Conservation (phyloP, 1,140 invertebrate species). For the Nylanderia fulva region DNA sequence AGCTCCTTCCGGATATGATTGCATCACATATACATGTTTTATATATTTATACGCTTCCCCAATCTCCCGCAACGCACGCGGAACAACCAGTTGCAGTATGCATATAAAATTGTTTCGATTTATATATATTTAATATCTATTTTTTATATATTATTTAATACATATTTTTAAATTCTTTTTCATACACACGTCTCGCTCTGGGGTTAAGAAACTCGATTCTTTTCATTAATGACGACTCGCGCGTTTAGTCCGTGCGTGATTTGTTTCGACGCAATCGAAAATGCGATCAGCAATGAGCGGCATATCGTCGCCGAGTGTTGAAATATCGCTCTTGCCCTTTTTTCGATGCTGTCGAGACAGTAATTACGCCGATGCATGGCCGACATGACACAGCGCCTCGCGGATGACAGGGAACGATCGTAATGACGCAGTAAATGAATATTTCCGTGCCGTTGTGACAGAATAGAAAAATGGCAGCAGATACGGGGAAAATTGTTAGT, state of each 20-base stretch:
- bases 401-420: constrained; percentile 16
- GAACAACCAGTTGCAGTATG: not conserved
- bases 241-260: not conserved
- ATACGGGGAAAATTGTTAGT: constrained; percentile 55
- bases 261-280: constrained; percentile 48
- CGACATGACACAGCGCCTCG: constrained; percentile 35
- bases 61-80: not conserved
- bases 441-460: constrained; percentile 49
- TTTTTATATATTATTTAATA: not conserved
- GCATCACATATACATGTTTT: constrained; percentile 16
- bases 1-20: constrained; percentile 1
- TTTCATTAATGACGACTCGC: not conserved
- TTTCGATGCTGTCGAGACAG: constrained; percentile 23
- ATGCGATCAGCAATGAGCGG: constrained; percentile 52
- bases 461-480: constrained; percentile 58
- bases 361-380: constrained; percentile 55
- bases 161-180: not conserved
- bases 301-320: constrained; percentile 25
- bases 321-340: constrained; percentile 42
- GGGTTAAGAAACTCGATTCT: not conserved
- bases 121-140: not conserved
- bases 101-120: not conserved
- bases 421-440: constrained; percentile 63
- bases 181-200: not conserved
- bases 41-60: constrained; percentile 31